A percentile compares a stretch with the other conserved stretches of the same genome.
These are phyloP conservation scores for Fulmarus glacialis DNA, from an alignment of 2,113 vertebrate genomes.

Conservation along the genomic window DNA sequence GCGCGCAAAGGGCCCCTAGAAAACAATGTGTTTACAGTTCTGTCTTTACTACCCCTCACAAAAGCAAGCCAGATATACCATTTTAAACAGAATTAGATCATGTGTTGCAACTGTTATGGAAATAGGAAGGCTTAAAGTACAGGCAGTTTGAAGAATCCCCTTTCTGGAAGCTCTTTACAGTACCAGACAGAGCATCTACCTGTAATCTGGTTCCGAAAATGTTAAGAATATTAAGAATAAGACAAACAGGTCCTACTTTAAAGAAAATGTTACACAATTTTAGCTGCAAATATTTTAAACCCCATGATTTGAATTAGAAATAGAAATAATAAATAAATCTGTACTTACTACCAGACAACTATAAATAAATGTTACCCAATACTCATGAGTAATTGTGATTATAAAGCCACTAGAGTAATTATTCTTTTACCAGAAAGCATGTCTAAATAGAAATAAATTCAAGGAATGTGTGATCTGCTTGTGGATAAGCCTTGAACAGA, in stretches of 20 bases:
- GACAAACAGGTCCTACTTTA: background rate
- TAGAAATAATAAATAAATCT: slow-evolving; percentile 17
- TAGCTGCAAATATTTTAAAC: background rate
- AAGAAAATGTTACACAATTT: background rate
- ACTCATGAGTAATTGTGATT: slow-evolving; percentile 19
- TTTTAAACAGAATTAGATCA: background rate
- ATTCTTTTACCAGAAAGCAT: background rate
- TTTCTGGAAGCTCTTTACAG: background rate
- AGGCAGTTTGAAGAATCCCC: background rate
- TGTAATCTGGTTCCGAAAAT: background rate
- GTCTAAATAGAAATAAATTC: slow-evolving; percentile 42
- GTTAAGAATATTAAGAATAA: background rate
- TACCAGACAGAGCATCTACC: background rate
- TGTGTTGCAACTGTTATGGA: background rate
- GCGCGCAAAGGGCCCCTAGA: fast-evolving
- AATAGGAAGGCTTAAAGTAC: background rate
- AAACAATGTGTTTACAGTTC: background rate
- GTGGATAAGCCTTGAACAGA: slow-evolving; percentile 49
- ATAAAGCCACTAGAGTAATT: background rate
- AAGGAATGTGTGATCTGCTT: slow-evolving; percentile 11
- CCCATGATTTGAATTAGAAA: background rate
- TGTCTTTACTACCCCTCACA: background rate
- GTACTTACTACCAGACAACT: background rate
- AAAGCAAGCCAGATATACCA: background rate
- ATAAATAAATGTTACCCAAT: slow-evolving; percentile 30